Evolutionary conservation across 2,113 vertebrate species (phyloP), one percentile per base, ranked within the genome.

Genomic region (human): DNA sequence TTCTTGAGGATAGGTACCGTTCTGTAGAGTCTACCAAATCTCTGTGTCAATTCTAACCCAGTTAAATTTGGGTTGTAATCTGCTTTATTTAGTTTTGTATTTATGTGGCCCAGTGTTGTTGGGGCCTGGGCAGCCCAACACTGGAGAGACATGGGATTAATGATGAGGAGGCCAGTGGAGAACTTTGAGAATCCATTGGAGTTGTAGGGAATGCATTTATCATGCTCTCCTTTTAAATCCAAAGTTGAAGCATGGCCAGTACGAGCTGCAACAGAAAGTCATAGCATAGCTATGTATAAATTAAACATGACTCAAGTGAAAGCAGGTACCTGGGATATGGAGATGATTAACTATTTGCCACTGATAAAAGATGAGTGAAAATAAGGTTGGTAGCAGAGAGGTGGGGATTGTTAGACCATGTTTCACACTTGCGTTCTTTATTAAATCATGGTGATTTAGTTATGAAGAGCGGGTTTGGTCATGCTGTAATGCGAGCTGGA

Each of bases 291-390:
- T 97, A 89, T 94, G 96, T 94, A 80, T 97, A 97, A 97, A 97
- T 97, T 96, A 97, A 97, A 95, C 90, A 87, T 9, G 6, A 88
- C 90, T 97, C 95, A 96, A 98, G 94, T 95, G 96, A 97, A 97
- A 98, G 90, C 96, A 89, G 82, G 93, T 95, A 94, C 55, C 94
- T n/a, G 52, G 78, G 43, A 43, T 90, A 61, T 79, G 95, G 85
- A 68, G 96, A 87, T 90, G 59, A 95, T 98, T 88, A 96, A 95
- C 96, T 96, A 16, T 86, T 96, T 90, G 87, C 70, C 10, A 3
- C 45, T 27, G 76, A 85, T 64, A 96, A 57, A 90, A 83, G 80
- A 38, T 50, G 38, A 93, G 66, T 92, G 82, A 64, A 92, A 87
- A 70, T 85, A 14, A 35, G 27, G 2, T 64, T 52, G 57, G 40